Percentiles rank a stretch among this genome's conserved stretches.
These are phyloP conservation scores for Rhagium mordax DNA, from an alignment of 2,888 invertebrate genomes.

Conservation along the genomic window DNA sequence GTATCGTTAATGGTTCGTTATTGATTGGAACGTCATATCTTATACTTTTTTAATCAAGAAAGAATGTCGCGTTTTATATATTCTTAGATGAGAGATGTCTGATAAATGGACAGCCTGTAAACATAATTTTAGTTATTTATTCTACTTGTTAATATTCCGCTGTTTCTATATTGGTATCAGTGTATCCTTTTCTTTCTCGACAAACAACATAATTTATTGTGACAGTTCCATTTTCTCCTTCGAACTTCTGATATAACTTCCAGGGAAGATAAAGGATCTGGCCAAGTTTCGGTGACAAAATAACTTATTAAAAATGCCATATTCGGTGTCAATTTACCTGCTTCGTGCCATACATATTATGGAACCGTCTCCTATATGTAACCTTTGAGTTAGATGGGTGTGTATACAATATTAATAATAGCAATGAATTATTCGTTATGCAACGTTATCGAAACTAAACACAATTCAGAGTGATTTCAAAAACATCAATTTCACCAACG, in stretches of 20 bases:
- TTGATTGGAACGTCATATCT: slow-evolving; percentile 12
- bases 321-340: slow-evolving; percentile 41
- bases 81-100: slow-evolving; percentile 22
- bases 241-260: slow-evolving; percentile 53
- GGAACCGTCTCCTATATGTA: not conserved
- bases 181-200: slow-evolving; percentile 47
- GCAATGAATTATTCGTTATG: not conserved
- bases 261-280: slow-evolving; percentile 53
- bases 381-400: not conserved
- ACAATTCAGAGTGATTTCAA: too few species aligned
- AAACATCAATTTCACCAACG: too few species aligned
- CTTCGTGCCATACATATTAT: not conserved
- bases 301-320: slow-evolving; percentile 47
- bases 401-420: too few species aligned
- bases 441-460: too few species aligned
- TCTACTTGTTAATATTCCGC: slow-evolving; percentile 51
- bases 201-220: slow-evolving; percentile 62
- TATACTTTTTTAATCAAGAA: slow-evolving; percentile 32
- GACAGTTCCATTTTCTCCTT: slow-evolving; percentile 60
- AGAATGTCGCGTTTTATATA: slow-evolving; percentile 3
- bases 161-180: slow-evolving; percentile 52
- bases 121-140: slow-evolving; percentile 47
- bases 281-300: slow-evolving; percentile 45
- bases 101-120: slow-evolving; percentile 32
- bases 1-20: not conserved